A percentile compares a stretch with the other conserved stretches of the same genome.
Conservation (phyloP, 2,797 vertebrate species). For the Anguilla pacifica region DNA sequence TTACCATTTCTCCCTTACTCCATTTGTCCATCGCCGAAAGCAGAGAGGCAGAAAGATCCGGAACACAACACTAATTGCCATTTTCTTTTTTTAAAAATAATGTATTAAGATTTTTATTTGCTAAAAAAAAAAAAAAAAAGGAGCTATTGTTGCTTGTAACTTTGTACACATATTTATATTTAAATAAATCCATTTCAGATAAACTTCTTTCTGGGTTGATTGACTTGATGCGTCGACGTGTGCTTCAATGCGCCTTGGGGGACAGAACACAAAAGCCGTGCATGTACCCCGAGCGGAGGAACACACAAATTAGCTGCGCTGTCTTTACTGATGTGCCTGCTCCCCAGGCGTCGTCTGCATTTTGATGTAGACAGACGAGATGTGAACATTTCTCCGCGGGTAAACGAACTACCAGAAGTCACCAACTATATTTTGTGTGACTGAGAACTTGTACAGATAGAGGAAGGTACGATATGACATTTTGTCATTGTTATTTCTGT, state of each 20-base stretch:
- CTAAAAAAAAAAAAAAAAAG: conserved; percentile 60
- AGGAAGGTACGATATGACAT: conserved; percentile 66
- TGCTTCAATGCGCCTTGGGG: conserved; percentile 39
- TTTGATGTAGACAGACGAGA: conserved; percentile 79
- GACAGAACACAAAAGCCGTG: conserved; percentile 60
- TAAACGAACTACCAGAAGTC: conserved; percentile 54
- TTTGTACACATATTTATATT: conserved; percentile 91
- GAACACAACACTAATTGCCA: conserved; percentile 66
- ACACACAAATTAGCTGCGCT: conserved; percentile 74
- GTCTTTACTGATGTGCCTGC: conserved; percentile 71
- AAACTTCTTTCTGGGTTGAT: conserved; percentile 56
- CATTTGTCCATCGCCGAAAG: conserved; percentile 70
- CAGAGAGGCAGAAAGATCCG: conserved; percentile 56
- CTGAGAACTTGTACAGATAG: conserved; percentile 67
- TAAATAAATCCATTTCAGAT: conserved; percentile 84
- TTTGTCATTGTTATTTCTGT: conserved; percentile 62
- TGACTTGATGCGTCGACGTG: conserved; percentile 43
- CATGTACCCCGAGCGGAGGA: conserved; percentile 66
- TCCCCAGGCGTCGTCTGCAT: conserved; percentile 60
- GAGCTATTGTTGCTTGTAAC: conserved; percentile 82
- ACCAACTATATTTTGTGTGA: conserved; percentile 56
- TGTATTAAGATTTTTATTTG: conserved; percentile 79
- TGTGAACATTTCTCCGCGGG: conserved; percentile 59
- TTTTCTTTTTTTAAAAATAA: conserved; percentile 68
- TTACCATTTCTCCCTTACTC: conserved; percentile 59